Conservation (phyloP, 2,888 invertebrate genomes). For the Campoletis raptor region DNA sequence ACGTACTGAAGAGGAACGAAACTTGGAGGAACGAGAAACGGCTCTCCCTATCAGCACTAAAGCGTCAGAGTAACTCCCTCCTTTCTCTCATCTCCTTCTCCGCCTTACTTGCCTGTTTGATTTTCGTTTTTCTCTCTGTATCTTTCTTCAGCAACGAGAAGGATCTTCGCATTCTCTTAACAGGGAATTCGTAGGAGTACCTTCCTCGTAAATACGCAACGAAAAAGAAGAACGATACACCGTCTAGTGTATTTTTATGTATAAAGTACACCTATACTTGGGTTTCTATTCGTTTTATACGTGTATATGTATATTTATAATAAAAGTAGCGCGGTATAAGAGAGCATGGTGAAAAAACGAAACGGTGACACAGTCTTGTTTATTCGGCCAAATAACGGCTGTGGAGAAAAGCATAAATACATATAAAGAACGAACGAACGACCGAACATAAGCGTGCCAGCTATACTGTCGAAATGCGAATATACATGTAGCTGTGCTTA, state of each 20-base stretch:
- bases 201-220: slow-evolving; percentile 64
- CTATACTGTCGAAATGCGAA: slow-evolving; percentile 37
- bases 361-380: slow-evolving; percentile 61
- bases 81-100: slow-evolving; percentile 25
- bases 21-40: slow-evolving; percentile 59
- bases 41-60: slow-evolving; percentile 56
- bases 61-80: slow-evolving; percentile 44
- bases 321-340: slow-evolving; percentile 27
- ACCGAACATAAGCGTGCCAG: slow-evolving; percentile 49
- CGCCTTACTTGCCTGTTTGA: slow-evolving; percentile 20
- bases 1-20: slow-evolving; percentile 59
- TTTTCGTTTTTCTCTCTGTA: slow-evolving; percentile 56
- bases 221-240: slow-evolving; percentile 53
- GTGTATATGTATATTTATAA: slow-evolving; percentile 1
- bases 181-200: slow-evolving; percentile 48
- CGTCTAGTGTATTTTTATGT: slow-evolving; percentile 32
- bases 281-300: not conserved
- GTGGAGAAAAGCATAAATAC: slow-evolving; percentile 65
- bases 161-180: slow-evolving; percentile 52
- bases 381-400: slow-evolving; percentile 61
- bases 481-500: not conserved
- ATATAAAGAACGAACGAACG: slow-evolving; percentile 58
- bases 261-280: slow-evolving; percentile 1
- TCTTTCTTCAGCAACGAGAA: slow-evolving; percentile 38
- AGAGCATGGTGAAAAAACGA: slow-evolving; percentile 55